Conservation (phyloP, 92 coral and sea anemone species). For the Palythoa heliodiscus region DNA sequence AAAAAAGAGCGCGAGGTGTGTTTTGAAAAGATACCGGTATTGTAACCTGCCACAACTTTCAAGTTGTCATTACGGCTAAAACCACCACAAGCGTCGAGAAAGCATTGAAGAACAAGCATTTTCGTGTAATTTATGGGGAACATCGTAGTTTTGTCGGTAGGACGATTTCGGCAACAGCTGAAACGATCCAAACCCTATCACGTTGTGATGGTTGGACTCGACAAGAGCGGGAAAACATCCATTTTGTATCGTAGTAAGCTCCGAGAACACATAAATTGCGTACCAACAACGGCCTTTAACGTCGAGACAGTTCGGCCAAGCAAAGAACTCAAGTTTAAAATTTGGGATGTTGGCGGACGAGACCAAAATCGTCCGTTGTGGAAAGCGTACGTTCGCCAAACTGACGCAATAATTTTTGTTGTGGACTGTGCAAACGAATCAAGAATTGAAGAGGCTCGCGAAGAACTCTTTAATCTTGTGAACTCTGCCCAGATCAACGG, state of each 20-base stretch:
- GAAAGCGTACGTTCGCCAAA: slow-evolving; percentile 91
- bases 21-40: too few species aligned
- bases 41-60: neutral
- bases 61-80: neutral
- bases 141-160: slow-evolving; percentile 65
- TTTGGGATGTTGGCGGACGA: slow-evolving; percentile 98
- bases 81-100: neutral
- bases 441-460: slow-evolving; percentile 92
- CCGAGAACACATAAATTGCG: slow-evolving; percentile 69
- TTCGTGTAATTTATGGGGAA: slow-evolving; percentile 66
- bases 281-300: slow-evolving; percentile 91
- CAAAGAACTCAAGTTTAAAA: slow-evolving; percentile 83
- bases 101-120: neutral
- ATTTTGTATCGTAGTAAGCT: slow-evolving; percentile 93
- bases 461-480: slow-evolving; percentile 91
- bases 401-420: slow-evolving; percentile 91
- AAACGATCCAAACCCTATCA: slow-evolving; percentile 84
- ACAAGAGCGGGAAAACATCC: slow-evolving; percentile 93
- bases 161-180: slow-evolving; percentile 78
- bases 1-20: neutral
- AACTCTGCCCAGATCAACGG: slow-evolving; percentile 94
- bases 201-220: slow-evolving; percentile 95
- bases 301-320: slow-evolving; percentile 91
- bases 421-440: slow-evolving; percentile 93
- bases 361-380: slow-evolving; percentile 97